Evolutionary conservation across 2,888 invertebrate genomes (phyloP).

Genomic region (Neuroscelio doddi): DNA sequence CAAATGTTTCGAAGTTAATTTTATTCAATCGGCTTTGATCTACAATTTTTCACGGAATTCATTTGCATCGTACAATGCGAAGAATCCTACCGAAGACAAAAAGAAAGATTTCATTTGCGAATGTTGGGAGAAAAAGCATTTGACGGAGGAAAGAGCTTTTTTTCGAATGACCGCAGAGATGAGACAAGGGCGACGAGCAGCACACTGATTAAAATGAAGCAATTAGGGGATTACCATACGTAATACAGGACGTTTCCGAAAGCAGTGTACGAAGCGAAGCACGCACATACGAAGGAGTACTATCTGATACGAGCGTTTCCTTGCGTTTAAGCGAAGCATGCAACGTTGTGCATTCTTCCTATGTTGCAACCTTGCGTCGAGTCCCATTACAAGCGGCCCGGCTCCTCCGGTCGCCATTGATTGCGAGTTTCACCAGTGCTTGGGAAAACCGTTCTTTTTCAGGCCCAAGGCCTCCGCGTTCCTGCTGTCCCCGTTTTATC

Average conservation of each 20-base stretch:
- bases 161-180: too few species aligned
- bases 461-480: constrained; percentile 43
- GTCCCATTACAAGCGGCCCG: constrained; percentile 48
- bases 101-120: too few species aligned
- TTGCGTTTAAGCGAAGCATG: constrained; percentile 59
- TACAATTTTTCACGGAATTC: constrained; percentile 11
- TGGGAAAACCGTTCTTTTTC: constrained; percentile 43
- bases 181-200: constrained; percentile 34
- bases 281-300: constrained; percentile 56
- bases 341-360: constrained; percentile 54
- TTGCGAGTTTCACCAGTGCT: constrained; percentile 47
- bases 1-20: background rate
- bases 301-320: constrained; percentile 63
- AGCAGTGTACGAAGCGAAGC: constrained; percentile 54
- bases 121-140: too few species aligned
- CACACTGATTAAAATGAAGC: constrained; percentile 60
- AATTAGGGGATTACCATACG: constrained; percentile 65
- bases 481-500: constrained; percentile 19
- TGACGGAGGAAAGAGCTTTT: too few species aligned
- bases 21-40: constrained; percentile 7
- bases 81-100: too few species aligned
- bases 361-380: constrained; percentile 49
- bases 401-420: constrained; percentile 52
- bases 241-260: constrained; percentile 61
- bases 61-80: too few species aligned